Evolutionary conservation across 1,140 invertebrate species (phyloP).

Genomic region (Andrena cerasifolii): DNA sequence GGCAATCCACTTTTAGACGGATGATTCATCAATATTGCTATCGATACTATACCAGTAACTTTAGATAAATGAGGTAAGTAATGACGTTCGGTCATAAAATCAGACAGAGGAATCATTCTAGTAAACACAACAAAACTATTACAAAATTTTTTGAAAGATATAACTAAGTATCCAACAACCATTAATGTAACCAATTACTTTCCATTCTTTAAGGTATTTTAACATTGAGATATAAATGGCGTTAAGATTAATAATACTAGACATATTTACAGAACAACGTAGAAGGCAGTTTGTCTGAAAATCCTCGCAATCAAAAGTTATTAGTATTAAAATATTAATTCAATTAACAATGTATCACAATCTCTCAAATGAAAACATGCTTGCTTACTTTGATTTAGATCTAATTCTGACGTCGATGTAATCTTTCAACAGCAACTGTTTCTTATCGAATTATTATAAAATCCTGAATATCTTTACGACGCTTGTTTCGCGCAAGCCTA

Average conservation of each 20-base stretch:
- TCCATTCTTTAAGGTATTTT: slow-evolving; percentile 62
- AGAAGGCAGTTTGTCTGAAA: slow-evolving; percentile 66
- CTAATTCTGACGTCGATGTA: not conserved
- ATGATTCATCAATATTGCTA: slow-evolving; percentile 74
- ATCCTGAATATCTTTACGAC: slow-evolving; percentile 12
- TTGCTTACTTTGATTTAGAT: not conserved
- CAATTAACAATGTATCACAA: slow-evolving; percentile 26
- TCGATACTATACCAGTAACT: slow-evolving; percentile 76
- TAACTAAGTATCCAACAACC: slow-evolving; percentile 62
- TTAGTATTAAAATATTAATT: slow-evolving; percentile 28
- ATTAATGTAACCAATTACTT: slow-evolving; percentile 61
- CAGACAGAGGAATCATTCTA: slow-evolving; percentile 60
- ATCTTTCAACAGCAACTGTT: not conserved
- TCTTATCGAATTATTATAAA: slow-evolving; percentile 7
- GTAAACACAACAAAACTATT: slow-evolving; percentile 66
- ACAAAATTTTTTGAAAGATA: slow-evolving; percentile 40
- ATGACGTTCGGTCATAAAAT: slow-evolving; percentile 74
- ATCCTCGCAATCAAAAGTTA: slow-evolving; percentile 20
- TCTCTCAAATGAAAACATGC: not conserved
- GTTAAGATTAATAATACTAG: slow-evolving; percentile 78
- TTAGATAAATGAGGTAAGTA: slow-evolving; percentile 79
- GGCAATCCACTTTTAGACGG: slow-evolving; percentile 79
- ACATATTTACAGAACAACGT: slow-evolving; percentile 72
- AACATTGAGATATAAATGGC: slow-evolving; percentile 69
- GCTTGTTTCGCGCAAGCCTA: slow-evolving; percentile 15